Base-by-base conservation (phyloP, 2,888 invertebrate species). In the Coenonympha glycerion region DNA sequence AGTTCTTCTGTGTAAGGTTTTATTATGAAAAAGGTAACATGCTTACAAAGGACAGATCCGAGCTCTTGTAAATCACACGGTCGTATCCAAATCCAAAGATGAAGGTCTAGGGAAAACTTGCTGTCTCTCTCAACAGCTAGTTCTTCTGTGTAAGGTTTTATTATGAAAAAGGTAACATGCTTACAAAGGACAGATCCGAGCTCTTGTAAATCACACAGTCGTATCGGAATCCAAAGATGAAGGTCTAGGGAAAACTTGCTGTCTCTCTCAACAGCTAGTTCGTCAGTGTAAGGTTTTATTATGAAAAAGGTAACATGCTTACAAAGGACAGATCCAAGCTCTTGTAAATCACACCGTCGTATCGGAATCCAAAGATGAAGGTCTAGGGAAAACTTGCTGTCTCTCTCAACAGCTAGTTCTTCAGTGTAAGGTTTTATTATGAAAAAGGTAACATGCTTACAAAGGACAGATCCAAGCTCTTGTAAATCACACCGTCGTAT, bases 161-260 rank as follows among this genome's bases (percentile, higher is more conserved):
- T n/a, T n/a, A 4, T 5, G 9, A 39, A 4, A 21, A 21, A 22
- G 13, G 1, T 30, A 16, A 13, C 3, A 21, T 37, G 57, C 86
- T 77, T 37, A 87, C 86, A 53, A 87, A 86, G 0, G 80, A 72
- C 5, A 87, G 58, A 50, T 86, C 86, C 0, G 82, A 82, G 61
- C 80, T 85, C 60, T 84, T 85, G 34, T 86, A 87, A 0, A 76
- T 82, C 50, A 86, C 84, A 1, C 86, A 87, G 28, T 86, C 87
- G 51, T 84, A 85, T 0, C 82, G 86, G 45, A 86, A 86, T 0
- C 84, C 61, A 48, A 87, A 73, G 6, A 86, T 68, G 56, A 87
- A 87, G 63, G 86, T 86, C 86, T n/a, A n/a, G n/a, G n/a, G n/a
- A n/a, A n/a, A n/a, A n/a, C n/a, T n/a, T n/a, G n/a, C n/a, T n/a